Conservation (phyloP, 2,113 vertebrate genomes). For the Capreolus pygargus region DNA sequence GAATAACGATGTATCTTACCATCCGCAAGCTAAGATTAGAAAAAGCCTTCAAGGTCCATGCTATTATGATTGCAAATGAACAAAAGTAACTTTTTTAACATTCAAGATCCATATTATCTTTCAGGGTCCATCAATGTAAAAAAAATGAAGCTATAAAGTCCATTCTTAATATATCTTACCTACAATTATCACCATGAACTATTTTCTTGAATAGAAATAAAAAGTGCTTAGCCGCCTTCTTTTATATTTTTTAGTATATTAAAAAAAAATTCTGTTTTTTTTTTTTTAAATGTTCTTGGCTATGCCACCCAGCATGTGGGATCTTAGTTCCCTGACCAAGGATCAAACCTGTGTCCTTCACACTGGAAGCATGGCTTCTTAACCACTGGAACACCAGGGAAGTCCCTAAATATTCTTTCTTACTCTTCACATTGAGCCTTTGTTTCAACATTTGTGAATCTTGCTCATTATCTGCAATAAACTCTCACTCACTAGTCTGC, state of each 20-base stretch:
- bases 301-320: not conserved
- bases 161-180: constrained; percentile 28
- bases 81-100: constrained; percentile 42
- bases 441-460: not conserved
- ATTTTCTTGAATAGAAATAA: constrained; percentile 26
- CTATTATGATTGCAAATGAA: constrained; percentile 51
- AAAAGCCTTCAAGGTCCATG: not conserved
- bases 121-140: constrained; percentile 22
- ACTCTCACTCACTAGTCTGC: not conserved
- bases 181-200: not conserved
- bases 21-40: constrained; percentile 39
- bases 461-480: constrained; percentile 50
- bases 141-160: constrained; percentile 36
- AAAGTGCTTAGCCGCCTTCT: not conserved
- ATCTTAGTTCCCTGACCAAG: not conserved
- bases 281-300: not conserved
- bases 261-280: not conserved
- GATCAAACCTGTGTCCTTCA: not conserved
- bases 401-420: not conserved
- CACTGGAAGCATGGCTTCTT: not conserved
- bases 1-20: constrained; percentile 38
- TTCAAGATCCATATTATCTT: constrained; percentile 44
- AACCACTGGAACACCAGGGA: not conserved
- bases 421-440: not conserved
- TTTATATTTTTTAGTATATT: not conserved